Evolutionary conservation across 2,888 invertebrate genomes (phyloP), one percentile per base, ranked within the genome.

Genomic region (Bombyx huttoni): DNA sequence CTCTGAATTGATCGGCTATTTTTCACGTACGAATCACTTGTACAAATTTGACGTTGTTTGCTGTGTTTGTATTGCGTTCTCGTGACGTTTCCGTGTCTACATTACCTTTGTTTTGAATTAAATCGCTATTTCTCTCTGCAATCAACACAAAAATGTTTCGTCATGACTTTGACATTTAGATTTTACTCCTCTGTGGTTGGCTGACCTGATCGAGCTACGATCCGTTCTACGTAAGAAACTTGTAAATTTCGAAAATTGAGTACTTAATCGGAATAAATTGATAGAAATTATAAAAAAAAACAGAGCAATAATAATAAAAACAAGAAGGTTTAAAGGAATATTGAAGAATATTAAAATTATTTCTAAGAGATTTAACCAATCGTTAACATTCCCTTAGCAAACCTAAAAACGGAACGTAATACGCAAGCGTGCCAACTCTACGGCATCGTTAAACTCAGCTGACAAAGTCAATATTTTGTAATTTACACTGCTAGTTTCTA

Each of bases 21-120:
- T n/a, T 47, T 34, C 14, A 12, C 35, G 24, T 24, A n/a, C 9
- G 14, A 47, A 13, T 13, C 46, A 7, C 47, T 24, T 40, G 33
- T 35, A 47, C 46, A 47, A 34, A 10, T 47, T 52, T 40, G n/a
- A 46, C 45, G 47, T 45, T 40, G n/a, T n/a, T 13, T 50, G 46
- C 40, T 40, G 8, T 47, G 45, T 51, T 13, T 48, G 47, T 53
- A 59, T 54, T 50, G 49, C 54, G 52, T 51, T 56, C 55, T 60
- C 57, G 62, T 62, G 51, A 62, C 63, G 64, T 66, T 54, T 51
- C 55, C 54, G 52, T 40, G 57, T 58, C 54, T 40, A 53, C 49
- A 57, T 60, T 58, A 58, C 54, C 60, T 67, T 67, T 65, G 68
- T 67, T 71, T 67, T 65, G 61, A 57, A 58, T 62, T 58, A 60